Evolutionary conservation across 2,113 vertebrate species (phyloP), one percentile per base, ranked within the genome.

Genomic region (Myrmecobius fasciatus): DNA sequence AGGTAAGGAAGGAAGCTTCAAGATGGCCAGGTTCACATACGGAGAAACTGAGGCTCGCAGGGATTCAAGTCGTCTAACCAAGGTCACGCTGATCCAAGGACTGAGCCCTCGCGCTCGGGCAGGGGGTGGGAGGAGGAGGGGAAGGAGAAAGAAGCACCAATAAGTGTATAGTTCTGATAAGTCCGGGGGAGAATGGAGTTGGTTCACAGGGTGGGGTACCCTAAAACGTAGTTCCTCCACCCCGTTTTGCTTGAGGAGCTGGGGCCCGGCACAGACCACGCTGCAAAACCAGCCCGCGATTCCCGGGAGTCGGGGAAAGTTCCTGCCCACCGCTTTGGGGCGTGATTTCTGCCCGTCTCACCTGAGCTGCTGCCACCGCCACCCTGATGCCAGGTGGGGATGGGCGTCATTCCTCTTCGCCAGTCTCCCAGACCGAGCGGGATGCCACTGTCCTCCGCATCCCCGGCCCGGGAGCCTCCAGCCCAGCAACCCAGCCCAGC

Each of bases 401-500:
- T 0, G 25, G 94, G 8, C 25, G 51, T 54, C 54, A 75, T 31
- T 52, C 31, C 46, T 43, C 46, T 83, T 25, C 7, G 25, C 48
- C 89, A 47, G 9, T 3, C 47, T 0, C 56, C 92, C 49, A 26
- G 47, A 14, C 92, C 91, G 12, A 0, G 12, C 2, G 3, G 25
- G 46, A 36, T 24, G 17, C 94, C 25, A 17, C 47, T 26, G 8
- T 56, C 31, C 28, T 53, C 5, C n/a, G 67, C 67, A 43, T 83
- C 67, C 89, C 25, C 0, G 25, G 52, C 52, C 90, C 89, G 20
- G 4, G 20, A 83, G 0, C 47, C 28, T 26, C 17, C 46, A 92
- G 49, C n/a, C 93, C 51, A 53, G 52, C 94, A 52, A 90, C 47
- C 12, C 1, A 7, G 7, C 97, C 97, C 95, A 97, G 96, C 97